A percentile compares a stretch with the other conserved stretches of the same genome.
phyloP scores from a whole-genome alignment of 2,113 vertebrate genomes.

The Pangasianodon hypophthalmus region DNA sequence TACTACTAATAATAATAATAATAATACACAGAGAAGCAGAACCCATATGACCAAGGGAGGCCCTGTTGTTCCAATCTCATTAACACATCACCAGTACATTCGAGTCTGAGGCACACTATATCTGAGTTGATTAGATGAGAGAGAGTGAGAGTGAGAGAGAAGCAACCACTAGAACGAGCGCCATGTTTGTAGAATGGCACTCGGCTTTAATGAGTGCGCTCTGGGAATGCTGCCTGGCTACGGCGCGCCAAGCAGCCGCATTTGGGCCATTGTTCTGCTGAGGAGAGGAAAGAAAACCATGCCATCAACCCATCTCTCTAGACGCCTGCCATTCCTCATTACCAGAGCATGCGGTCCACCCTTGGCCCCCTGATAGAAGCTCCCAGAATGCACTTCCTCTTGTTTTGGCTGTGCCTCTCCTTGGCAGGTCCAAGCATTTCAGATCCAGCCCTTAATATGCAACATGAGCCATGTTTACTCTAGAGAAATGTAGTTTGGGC shows the following conservation, averaged over 20 bases:
- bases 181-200: slow-evolving; percentile 52
- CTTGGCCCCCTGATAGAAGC: slow-evolving; percentile 14
- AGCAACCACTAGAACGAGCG: slow-evolving; percentile 44
- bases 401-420: slow-evolving; percentile 45
- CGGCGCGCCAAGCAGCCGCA: slow-evolving; percentile 58
- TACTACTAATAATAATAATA: background rate
- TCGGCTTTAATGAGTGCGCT: slow-evolving; percentile 63
- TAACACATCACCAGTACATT: slow-evolving; percentile 53
- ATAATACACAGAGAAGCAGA: background rate
- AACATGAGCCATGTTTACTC: slow-evolving; percentile 6
- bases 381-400: slow-evolving; percentile 30
- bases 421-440: slow-evolving; percentile 31
- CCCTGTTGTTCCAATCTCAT: slow-evolving; percentile 63
- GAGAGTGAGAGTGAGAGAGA: slow-evolving; percentile 32
- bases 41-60: slow-evolving; percentile 40
- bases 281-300: slow-evolving; percentile 57
- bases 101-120: slow-evolving; percentile 39
- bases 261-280: slow-evolving; percentile 39
- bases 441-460: slow-evolving; percentile 14
- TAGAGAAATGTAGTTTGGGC: background rate
- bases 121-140: slow-evolving; percentile 48
- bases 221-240: slow-evolving; percentile 57
- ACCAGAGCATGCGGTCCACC: slow-evolving; percentile 58
- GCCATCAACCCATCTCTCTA: slow-evolving; percentile 58
- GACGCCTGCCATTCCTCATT: slow-evolving; percentile 64